Conservation (phyloP, 30 jellyfish, hydroid and myxozoan genomes). For the Pelagia noctiluca region DNA sequence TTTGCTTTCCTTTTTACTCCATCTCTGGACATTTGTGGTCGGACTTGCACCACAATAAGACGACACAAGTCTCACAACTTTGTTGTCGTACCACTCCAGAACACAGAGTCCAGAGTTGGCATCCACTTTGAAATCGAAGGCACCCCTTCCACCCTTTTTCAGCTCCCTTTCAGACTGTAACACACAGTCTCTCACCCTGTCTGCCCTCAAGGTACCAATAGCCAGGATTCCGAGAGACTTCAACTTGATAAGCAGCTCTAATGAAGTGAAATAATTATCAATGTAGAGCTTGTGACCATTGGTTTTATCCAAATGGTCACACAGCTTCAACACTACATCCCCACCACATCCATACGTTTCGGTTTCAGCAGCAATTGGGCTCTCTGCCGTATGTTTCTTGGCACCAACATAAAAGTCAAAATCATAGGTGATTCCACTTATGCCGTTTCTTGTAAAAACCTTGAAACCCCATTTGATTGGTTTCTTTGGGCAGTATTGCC, state of each 20-base stretch:
- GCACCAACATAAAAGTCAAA: conserved; percentile 61
- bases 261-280: conserved; percentile 56
- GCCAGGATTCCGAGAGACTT: conserved; percentile 23
- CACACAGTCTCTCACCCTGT: conserved; percentile 39
- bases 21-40: background rate
- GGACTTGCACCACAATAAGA: conserved; percentile 36
- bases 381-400: background rate
- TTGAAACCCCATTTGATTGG: conserved; percentile 79
- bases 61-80: conserved; percentile 51
- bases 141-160: conserved; percentile 48
- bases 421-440: conserved; percentile 49
- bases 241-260: conserved; percentile 39
- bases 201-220: conserved; percentile 47
- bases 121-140: conserved; percentile 49
- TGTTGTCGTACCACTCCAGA: conserved; percentile 70
- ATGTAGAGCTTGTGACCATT: conserved; percentile 54
- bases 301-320: conserved; percentile 25
- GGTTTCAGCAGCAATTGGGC: conserved; percentile 6
- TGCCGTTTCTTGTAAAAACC: conserved; percentile 56
- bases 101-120: conserved; percentile 69
- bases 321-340: conserved; percentile 44
- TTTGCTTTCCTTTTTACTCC: background rate
- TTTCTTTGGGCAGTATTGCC: conserved; percentile 74
- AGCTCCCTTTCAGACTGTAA: conserved; percentile 19
- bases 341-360: conserved; percentile 67